phyloP scores from a whole-genome alignment of 2,113 vertebrate genomes.

The Cyanoderma ruficeps region DNA sequence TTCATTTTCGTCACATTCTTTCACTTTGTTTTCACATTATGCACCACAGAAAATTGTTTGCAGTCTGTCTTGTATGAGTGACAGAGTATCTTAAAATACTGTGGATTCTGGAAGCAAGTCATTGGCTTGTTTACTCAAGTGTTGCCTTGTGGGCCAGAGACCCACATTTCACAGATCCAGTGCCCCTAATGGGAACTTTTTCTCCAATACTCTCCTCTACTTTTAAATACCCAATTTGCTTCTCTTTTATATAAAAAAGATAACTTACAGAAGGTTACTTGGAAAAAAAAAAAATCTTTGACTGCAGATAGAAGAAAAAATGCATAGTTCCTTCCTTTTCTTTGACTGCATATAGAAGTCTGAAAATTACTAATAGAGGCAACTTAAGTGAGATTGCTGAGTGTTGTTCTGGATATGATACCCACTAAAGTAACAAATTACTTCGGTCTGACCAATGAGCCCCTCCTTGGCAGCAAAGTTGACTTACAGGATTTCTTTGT shows the following conservation, averaged over 20 bases:
- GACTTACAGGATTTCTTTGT: not conserved
- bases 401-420: not conserved
- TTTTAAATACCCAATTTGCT: not conserved
- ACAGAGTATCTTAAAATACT: not conserved
- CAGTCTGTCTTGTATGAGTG: not conserved
- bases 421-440: not conserved
- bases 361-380: not conserved
- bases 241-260: not conserved
- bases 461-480: not conserved
- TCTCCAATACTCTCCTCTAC: not conserved
- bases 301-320: not conserved
- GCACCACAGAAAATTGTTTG: not conserved
- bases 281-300: not conserved
- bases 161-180: not conserved
- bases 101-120: not conserved
- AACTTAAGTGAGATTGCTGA: not conserved
- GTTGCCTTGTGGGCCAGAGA: not conserved
- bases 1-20: not conserved
- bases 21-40: not conserved
- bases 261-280: not conserved
- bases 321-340: no score
- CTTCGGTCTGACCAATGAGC: not conserved
- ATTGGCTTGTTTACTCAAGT: not conserved
- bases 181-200: not conserved
- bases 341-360: not conserved